A percentile compares a stretch with the other conserved stretches of the same genome.
Conservation (phyloP, 2,888 invertebrate species). For the Ochropleura leucogaster region DNA sequence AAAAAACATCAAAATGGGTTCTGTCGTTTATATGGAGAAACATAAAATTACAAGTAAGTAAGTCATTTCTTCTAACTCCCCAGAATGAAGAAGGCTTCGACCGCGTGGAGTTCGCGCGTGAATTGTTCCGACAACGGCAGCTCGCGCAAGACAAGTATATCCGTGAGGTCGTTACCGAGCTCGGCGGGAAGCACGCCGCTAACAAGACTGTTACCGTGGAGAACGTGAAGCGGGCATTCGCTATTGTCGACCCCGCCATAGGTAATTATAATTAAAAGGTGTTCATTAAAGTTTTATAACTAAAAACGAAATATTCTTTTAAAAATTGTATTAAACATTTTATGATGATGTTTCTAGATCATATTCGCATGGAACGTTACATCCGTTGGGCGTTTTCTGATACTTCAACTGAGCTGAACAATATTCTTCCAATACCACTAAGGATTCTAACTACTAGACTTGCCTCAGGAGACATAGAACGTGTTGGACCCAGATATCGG, state of each 20-base stretch:
- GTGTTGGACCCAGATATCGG: constrained; percentile 80
- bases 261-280: constrained; percentile 7
- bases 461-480: constrained; percentile 85
- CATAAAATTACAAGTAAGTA: not conserved
- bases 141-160: constrained; percentile 86
- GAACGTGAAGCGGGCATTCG: constrained; percentile 83
- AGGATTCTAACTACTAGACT: constrained; percentile 79
- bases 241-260: constrained; percentile 81
- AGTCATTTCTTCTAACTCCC: not conserved
- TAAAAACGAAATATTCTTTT: not conserved
- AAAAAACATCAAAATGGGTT: not conserved
- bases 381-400: constrained; percentile 87
- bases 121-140: constrained; percentile 85
- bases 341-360: constrained; percentile 74
- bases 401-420: constrained; percentile 71
- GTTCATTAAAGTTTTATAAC: not conserved
- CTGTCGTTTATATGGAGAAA: not conserved
- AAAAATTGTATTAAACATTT: not conserved
- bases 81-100: constrained; percentile 89
- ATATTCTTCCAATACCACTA: constrained; percentile 76
- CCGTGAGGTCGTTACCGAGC: constrained; percentile 83
- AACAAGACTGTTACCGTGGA: constrained; percentile 76
- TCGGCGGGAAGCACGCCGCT: constrained; percentile 75
- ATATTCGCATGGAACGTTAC: constrained; percentile 87
- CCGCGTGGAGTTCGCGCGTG: constrained; percentile 83